Base-by-base conservation (phyloP, 2,888 invertebrate genomes). In the Macropis europaea region DNA sequence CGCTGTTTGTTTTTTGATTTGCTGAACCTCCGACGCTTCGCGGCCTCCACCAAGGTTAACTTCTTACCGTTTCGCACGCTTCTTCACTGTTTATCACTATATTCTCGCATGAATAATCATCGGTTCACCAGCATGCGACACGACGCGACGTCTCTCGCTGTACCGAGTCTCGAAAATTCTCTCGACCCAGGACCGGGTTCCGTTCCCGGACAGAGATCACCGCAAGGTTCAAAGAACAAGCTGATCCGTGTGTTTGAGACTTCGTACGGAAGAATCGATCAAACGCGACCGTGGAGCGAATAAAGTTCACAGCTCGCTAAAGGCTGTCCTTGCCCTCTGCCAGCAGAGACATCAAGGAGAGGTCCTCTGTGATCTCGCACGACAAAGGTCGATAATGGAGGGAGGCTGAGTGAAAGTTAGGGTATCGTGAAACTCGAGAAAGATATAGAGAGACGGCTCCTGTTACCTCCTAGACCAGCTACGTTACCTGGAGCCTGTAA, bases 221-320 rank as follows among this genome's bases (percentile, higher is more conserved):
- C 43, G 32, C 24, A 40, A 6, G 28, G 60, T 69, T 81, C 79
- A 80, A 75, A 75, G 75, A 68, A 66, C 57, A 64, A 47, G 38
- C 36, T 30, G 52, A 45, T 22, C 57, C 26, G 22, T 52, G 60
- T 61, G 77, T 77, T 73, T 57, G 68, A 66, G 75, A 63, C 63
- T 60, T 75, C 45, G 67, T 72, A 73, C 67, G 73, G 62, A 63
- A 62, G 73, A 68, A 73, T 70, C 76, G 79, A 76, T 81, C 77
- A 74, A 74, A 79, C 73, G 72, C 71, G 52, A 9, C 60, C 26
- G 26, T 38, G 43, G 53, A 56, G 62, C 70, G 66, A 74, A 76
- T 79, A 76, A 74, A 77, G 72, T 60, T 53, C 56, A 34, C 62
- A 62, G 54, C 45, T 43, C 34, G 50, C 15, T 50, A 70, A 67